Evolutionary conservation across 2,888 invertebrate genomes (phyloP).

Genomic region (Polydrusus cervinus): DNA sequence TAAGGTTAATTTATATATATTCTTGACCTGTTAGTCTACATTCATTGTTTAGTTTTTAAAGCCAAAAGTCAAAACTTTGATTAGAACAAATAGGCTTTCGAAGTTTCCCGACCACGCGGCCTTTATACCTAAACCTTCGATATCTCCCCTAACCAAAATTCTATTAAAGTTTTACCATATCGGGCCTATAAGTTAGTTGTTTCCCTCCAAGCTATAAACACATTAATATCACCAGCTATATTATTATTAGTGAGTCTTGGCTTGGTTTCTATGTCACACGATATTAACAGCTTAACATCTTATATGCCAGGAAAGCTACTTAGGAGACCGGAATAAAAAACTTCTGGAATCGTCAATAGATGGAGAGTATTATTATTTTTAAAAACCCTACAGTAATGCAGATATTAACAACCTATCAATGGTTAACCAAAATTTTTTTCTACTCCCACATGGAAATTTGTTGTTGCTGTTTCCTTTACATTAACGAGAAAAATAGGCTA

Average conservation of each 20-base stretch:
- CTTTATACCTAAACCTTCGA: constrained; percentile 13
- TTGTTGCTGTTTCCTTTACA: too few species aligned
- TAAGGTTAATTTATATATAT: too few species aligned
- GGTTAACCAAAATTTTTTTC: too few species aligned
- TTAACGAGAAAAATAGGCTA: too few species aligned
- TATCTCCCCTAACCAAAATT: constrained; percentile 24
- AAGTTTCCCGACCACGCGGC: constrained; percentile 5
- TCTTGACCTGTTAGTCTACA: too few species aligned
- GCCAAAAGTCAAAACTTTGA: not conserved
- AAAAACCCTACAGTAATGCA: too few species aligned
- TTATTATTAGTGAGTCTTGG: constrained; percentile 19
- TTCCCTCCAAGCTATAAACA: constrained; percentile 26
- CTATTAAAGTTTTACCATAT: constrained; percentile 36
- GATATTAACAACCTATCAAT: too few species aligned
- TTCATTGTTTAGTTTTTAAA: not conserved
- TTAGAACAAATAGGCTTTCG: not conserved
- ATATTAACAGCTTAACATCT: constrained; percentile 4
- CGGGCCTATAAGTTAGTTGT: constrained; percentile 33
- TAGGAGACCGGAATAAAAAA: not conserved
- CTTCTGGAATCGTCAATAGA: too few species aligned
- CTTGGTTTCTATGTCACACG: constrained; percentile 19
- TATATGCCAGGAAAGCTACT: too few species aligned
- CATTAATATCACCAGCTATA: constrained; percentile 25
- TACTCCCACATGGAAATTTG: too few species aligned
- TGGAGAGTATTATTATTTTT: too few species aligned